Evolutionary conservation across 2,888 invertebrate species (phyloP).

Genomic region (Parochlus steinenii): DNA sequence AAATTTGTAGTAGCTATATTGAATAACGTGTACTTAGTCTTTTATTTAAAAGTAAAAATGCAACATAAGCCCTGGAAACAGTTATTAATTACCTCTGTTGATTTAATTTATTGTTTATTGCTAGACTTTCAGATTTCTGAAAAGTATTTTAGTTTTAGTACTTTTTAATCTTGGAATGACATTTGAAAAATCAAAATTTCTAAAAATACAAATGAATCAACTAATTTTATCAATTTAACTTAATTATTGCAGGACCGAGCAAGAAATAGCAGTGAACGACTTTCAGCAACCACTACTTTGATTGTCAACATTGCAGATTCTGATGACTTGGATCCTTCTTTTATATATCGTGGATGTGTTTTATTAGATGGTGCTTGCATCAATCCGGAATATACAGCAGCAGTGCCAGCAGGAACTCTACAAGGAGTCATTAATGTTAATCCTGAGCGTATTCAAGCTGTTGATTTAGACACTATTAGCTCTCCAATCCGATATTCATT

Average conservation of each 20-base stretch:
- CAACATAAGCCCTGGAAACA: too few species aligned
- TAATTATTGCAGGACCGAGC: slow-evolving; percentile 55
- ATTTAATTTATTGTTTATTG: too few species aligned
- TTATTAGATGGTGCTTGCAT: slow-evolving; percentile 68
- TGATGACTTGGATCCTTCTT: slow-evolving; percentile 82
- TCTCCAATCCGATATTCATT: slow-evolving; percentile 69
- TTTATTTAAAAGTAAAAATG: too few species aligned
- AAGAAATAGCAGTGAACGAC: slow-evolving; percentile 53
- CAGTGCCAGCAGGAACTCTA: slow-evolving; percentile 58
- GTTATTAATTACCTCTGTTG: too few species aligned
- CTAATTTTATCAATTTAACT: background rate
- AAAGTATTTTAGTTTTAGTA: too few species aligned
- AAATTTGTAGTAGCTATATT: too few species aligned
- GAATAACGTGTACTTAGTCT: too few species aligned
- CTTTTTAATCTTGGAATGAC: too few species aligned
- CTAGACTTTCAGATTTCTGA: too few species aligned
- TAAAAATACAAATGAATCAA: background rate
- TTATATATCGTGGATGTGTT: slow-evolving; percentile 75
- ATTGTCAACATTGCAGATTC: slow-evolving; percentile 75
- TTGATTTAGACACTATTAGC: slow-evolving; percentile 78
- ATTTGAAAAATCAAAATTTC: too few species aligned
- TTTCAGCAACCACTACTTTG: slow-evolving; percentile 70
- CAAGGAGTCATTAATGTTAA: slow-evolving; percentile 68
- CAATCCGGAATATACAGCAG: slow-evolving; percentile 71
- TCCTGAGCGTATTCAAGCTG: slow-evolving; percentile 79